Evolutionary conservation across 2,797 vertebrate species (phyloP).

Genomic region (Pempheris klunzingeri): DNA sequence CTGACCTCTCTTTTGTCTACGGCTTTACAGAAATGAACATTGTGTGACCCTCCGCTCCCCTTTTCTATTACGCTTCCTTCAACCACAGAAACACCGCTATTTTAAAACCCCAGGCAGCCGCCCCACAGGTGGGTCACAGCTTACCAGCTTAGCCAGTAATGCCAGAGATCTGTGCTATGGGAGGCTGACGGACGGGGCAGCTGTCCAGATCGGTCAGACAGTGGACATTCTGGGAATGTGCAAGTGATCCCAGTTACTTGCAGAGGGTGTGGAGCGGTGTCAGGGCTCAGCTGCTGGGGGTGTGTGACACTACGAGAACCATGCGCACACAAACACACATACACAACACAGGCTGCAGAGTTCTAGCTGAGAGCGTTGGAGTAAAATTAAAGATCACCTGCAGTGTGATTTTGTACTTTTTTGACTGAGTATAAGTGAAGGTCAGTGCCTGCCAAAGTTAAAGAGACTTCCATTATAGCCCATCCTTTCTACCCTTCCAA

Average conservation of each 20-base stretch:
- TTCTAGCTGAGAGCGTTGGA: conserved; percentile 13
- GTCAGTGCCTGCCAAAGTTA: conserved; percentile 32
- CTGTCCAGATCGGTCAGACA: conserved; percentile 83
- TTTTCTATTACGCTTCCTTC: conserved; percentile 25
- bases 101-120: conserved; percentile 69
- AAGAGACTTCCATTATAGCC: conserved; percentile 38
- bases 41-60: conserved; percentile 40
- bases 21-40: conserved; percentile 25
- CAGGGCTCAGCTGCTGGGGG: conserved; percentile 70
- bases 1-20: conserved; percentile 50
- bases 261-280: conserved; percentile 61
- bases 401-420: neutral
- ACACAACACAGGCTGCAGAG: conserved; percentile 29
- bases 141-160: conserved; percentile 76
- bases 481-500: conserved; percentile 35
- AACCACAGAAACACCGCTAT: conserved; percentile 71
- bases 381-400: conserved; percentile 24
- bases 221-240: conserved; percentile 80
- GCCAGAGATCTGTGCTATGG: conserved; percentile 68
- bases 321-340: conserved; percentile 28
- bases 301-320: conserved; percentile 37
- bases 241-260: conserved; percentile 74
- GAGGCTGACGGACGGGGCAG: conserved; percentile 74
- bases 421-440: conserved; percentile 11
- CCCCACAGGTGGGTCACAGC: conserved; percentile 77